Base-by-base conservation (phyloP, 2,797 vertebrate species). In the Vespertilio murinus region DNA sequence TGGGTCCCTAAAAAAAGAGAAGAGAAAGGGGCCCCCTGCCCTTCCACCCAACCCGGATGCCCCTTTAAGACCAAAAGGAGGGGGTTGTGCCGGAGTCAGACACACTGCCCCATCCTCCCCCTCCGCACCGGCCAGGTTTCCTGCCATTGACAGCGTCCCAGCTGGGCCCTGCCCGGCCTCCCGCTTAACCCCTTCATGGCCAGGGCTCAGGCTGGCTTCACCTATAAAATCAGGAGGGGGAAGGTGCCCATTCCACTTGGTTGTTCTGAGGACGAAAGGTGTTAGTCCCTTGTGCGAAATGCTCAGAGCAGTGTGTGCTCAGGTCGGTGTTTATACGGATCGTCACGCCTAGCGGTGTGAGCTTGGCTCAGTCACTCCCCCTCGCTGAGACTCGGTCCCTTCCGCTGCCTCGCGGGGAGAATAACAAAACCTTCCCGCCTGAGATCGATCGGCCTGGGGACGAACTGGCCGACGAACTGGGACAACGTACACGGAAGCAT, bases 131-230 rank as follows among this genome's bases (percentile, higher is more conserved):
- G 65, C 96, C 96, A 97, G 96, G 95, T 96, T 97, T 97, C 97
- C 97, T 97, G 97, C 96, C 93, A 97, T 96, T 96, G 95, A 97
- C 92, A 95, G 93, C 84, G 69, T 61, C 97, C 91, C 90, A 95
- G 95, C 95, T 93, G 95, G 91, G 94, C 87, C 93, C 91, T 54
- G 86, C 95, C 96, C 73, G 25, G 79, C 59, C 70, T 73, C 81
- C 70, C 2, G 49, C 78, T 97, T 97, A 97, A 97, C 96, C 90
- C 96, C 40, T 95, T 97, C 40, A 0, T 4, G 35, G 33, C 94
- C 87, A 95, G 80, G 33, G 61, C 38, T 65, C 78, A 87, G 71
- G 9, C 5, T 25, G 25, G 35, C 45, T 71, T 47, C 13, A 56
- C 22, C 40, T 64, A 16, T n/a, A 49, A 91, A 90, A 45, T 54